Base-by-base conservation (phyloP, 2,888 invertebrate species). In the Sinopyrophorus schimmeli region DNA sequence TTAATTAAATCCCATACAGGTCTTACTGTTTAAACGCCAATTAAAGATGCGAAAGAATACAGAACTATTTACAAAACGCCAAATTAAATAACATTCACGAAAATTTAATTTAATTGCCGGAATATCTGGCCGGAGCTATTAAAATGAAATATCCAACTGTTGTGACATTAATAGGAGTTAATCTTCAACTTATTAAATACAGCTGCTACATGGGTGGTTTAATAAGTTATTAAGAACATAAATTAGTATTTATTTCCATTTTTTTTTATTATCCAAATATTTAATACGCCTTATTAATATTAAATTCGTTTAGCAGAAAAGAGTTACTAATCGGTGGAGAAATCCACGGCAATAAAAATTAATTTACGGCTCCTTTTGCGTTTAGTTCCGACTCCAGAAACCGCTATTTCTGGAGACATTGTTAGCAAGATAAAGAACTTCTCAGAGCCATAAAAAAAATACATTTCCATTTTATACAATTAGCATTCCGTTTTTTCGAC, bases 61-160 rank as follows among this genome's bases (percentile, higher is more conserved):
- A n/a, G n/a, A n/a, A n/a, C n/a, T n/a, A 20, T 20, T 6, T 20
- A 20, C 7, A 20, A 6, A 20, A 6, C 5, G 5, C 1, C 10
- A 32, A 32, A 20, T 32, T 20, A 18, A 16, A 17, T 20, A 3
- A 20, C 5, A 11, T 2, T 32, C 20, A 12, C 11, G 18, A 32
- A 30, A 20, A 32, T 32, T 20, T 20, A 7, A 11, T 16, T 32
- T 32, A 32, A 32, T 32, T 30, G 9, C 16, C 30, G 6, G 30
- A 30, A 30, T 30, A 3, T 30, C 9, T 1, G 30, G 6, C 2
- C 9, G 17, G 7, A 9, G 11, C 32, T 11, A 32, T 32, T 32
- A 32, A 32, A 32, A 32, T 32, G 32, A 32, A 32, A 32, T 18
- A 32, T 32, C 32, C 20, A 32, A 32, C 3, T 20, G 20, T 32